Conservation (phyloP, 1,140 invertebrate genomes). For the Mya arenaria region DNA sequence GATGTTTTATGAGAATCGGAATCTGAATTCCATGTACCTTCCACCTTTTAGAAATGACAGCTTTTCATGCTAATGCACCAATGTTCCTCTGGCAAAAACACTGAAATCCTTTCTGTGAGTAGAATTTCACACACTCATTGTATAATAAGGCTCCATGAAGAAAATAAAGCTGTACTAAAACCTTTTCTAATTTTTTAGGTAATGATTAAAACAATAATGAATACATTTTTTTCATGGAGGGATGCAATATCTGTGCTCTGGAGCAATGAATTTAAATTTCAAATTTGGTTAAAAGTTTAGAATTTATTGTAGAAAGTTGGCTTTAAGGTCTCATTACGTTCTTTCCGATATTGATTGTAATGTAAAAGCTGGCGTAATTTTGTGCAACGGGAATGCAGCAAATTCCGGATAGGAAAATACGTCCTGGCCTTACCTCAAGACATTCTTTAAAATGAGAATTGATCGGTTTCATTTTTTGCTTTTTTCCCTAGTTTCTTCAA, state of each 20-base stretch:
- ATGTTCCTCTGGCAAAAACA: no score
- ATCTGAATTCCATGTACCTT: no score
- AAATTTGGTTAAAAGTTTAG: conserved; percentile 51
- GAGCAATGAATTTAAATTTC: conserved; percentile 49
- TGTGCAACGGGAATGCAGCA: conserved; percentile 1
- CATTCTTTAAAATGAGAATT: no score
- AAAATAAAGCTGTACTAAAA: conserved; percentile 35
- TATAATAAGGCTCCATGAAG: conserved; percentile 16
- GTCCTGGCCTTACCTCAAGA: no score
- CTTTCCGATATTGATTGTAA: conserved; percentile 26
- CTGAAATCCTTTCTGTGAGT: no score
- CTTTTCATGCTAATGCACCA: no score
- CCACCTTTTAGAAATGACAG: no score
- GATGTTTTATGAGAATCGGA: no score
- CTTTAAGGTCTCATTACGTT: conserved; percentile 10
- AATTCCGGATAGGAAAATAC: no score
- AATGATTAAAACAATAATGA: conserved; percentile 49
- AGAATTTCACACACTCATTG: no score
- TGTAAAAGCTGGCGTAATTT: conserved; percentile 3
- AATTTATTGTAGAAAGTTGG: conserved; percentile 37
- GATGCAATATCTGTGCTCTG: conserved; percentile 14
- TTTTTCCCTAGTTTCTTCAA: no score
- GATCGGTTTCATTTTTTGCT: no score
- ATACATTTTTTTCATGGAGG: conserved; percentile 22
- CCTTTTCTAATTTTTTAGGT: conserved; percentile 37